Percentiles rank a stretch among this genome's conserved stretches.
These are phyloP conservation scores for Nothura maculosa DNA, from an alignment of 2,797 vertebrate genomes.

Conservation along the genomic window DNA sequence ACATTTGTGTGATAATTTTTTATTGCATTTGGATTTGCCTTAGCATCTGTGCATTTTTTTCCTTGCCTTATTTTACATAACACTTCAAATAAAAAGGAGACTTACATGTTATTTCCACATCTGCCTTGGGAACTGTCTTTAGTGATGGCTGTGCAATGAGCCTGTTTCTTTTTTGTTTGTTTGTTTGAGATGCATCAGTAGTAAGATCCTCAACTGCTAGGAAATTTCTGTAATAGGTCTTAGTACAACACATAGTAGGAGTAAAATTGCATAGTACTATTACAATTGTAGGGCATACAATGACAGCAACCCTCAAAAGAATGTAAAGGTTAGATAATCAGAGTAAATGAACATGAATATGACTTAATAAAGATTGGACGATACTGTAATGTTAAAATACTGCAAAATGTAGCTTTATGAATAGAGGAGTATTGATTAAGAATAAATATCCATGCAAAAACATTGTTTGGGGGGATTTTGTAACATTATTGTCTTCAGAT, in stretches of 20 bases:
- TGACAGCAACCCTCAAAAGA: not conserved
- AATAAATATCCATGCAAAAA: rapidly evolving
- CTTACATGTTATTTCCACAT: not conserved
- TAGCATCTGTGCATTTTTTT: not conserved
- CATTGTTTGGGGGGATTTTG: not conserved
- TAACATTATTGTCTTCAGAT: not conserved
- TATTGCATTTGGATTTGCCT: not conserved
- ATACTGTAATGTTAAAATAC: not conserved
- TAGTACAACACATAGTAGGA: not conserved
- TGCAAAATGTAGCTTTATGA: not conserved
- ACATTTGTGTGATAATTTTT: not conserved
- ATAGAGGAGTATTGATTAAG: not conserved
- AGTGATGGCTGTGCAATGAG: not conserved
- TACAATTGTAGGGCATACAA: rapidly evolving
- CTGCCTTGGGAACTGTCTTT: not conserved
- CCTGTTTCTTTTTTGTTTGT: not conserved
- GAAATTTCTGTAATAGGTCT: not conserved
- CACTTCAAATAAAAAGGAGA: not conserved
- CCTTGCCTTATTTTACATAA: rapidly evolving
- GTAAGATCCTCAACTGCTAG: not conserved
- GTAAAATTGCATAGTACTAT: not conserved
- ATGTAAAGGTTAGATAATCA: not conserved
- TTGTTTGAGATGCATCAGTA: not conserved
- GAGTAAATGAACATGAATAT: not conserved
- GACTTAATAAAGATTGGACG: not conserved